Percentiles rank a stretch among this genome's conserved stretches.
Evolutionary conservation across 2,888 invertebrate species (phyloP).

Genomic region (Byasa hedistus): DNA sequence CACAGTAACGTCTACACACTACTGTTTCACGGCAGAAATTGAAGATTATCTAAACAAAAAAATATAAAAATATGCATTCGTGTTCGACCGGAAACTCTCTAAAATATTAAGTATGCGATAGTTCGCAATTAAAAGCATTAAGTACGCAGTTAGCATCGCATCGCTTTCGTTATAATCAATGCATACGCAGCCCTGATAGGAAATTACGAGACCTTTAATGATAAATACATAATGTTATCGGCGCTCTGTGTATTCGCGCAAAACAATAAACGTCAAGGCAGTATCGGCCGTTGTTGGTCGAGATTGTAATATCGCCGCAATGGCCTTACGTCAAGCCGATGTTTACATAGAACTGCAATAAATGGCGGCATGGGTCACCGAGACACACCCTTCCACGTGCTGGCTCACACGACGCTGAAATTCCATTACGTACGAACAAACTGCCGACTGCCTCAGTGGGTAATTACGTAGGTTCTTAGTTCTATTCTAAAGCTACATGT

Average conservation of each 20-base stretch:
- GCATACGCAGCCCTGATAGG: constrained; percentile 23
- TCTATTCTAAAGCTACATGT: no score
- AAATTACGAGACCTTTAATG: constrained; percentile 28
- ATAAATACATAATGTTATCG: constrained; percentile 26
- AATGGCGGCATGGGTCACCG: constrained; percentile 38
- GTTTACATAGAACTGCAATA: constrained; percentile 18
- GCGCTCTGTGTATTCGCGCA: constrained; percentile 24
- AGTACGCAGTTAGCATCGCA: background rate
- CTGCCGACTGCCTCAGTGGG: background rate
- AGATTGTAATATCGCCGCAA: constrained; percentile 24
- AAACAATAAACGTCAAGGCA: constrained; percentile 41
- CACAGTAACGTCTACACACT: no score
- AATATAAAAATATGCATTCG: background rate
- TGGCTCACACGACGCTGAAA: constrained; percentile 15
- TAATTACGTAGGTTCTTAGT: background rate
- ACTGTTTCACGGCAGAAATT: no score
- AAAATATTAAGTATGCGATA: background rate
- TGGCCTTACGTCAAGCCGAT: constrained; percentile 38
- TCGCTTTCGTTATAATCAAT: constrained; percentile 1
- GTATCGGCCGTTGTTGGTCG: constrained; percentile 33
- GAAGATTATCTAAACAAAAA: no score
- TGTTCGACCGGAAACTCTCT: background rate
- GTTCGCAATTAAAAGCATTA: background rate
- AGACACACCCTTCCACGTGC: constrained; percentile 48
- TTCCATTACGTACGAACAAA: constrained; percentile 1